Evolutionary conservation across 2,113 vertebrate genomes (phyloP).

Genomic region (Mungos mungo): DNA sequence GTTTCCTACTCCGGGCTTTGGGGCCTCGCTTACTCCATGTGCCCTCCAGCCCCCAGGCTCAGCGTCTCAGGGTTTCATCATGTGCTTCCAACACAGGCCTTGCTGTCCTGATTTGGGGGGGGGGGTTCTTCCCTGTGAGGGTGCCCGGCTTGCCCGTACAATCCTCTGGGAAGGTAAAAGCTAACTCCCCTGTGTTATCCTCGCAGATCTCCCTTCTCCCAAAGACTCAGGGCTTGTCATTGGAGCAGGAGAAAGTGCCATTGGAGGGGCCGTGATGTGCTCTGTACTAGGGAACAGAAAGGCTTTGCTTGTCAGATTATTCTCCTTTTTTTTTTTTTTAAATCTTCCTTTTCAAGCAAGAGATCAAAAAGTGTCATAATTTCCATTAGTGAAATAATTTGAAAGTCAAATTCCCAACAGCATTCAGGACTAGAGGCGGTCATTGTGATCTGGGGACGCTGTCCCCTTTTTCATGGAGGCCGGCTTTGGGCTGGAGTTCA

Average conservation of each 20-base stretch:
- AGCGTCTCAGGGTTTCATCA: not conserved
- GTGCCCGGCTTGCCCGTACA: not conserved
- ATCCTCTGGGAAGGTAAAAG: not conserved
- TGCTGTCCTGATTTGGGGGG: not conserved
- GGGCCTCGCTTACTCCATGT: not conserved
- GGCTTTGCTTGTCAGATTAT: constrained; percentile 29
- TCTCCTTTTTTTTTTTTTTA: constrained; percentile 19
- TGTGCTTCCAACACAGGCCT: not conserved
- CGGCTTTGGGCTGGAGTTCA: not conserved
- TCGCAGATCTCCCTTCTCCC: not conserved
- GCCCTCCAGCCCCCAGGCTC: not conserved
- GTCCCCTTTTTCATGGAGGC: not conserved
- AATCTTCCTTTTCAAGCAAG: constrained; percentile 32
- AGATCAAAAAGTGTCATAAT: not conserved
- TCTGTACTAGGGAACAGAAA: not conserved
- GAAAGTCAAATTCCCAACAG: constrained; percentile 31
- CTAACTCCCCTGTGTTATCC: not conserved
- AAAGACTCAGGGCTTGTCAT: not conserved
- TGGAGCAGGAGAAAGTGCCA: not conserved
- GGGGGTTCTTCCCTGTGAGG: not conserved
- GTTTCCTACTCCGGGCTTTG: not conserved
- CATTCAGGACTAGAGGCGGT: not conserved
- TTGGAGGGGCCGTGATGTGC: not conserved
- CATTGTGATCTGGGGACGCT: not conserved
- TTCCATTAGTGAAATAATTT: constrained; percentile 39